phyloP scores from a whole-genome alignment of 1,140 invertebrate species.

The Bombus superbus region DNA sequence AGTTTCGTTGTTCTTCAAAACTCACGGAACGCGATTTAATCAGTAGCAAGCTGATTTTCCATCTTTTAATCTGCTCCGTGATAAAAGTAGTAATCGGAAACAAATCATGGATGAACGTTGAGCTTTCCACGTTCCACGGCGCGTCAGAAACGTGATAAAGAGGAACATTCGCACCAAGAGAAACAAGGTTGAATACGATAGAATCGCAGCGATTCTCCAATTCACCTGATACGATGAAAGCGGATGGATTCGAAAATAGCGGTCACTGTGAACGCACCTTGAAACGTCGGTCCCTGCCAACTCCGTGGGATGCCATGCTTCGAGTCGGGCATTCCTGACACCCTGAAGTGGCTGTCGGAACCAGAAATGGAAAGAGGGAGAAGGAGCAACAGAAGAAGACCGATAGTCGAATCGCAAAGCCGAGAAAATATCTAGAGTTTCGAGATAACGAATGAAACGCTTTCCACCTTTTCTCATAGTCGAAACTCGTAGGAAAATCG shows the following conservation, averaged over 20 bases:
- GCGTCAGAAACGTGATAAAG: background rate
- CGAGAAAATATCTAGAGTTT: constrained; percentile 62
- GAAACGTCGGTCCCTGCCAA: constrained; percentile 63
- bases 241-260: constrained; percentile 21
- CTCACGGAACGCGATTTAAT: background rate
- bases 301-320: constrained; percentile 67
- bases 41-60: background rate
- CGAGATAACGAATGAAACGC: constrained; percentile 44
- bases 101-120: background rate
- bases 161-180: background rate
- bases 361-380: constrained; percentile 65
- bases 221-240: background rate
- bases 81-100: background rate
- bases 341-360: constrained; percentile 71
- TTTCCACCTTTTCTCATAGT: background rate
- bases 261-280: constrained; percentile 62
- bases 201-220: background rate
- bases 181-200: background rate
- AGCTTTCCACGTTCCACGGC: too few species aligned
- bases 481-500: background rate
- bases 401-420: constrained; percentile 52
- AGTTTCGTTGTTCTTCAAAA: background rate
- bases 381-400: constrained; percentile 32
- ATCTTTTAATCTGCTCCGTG: background rate
- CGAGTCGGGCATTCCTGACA: constrained; percentile 71